Percentiles rank a stretch among this genome's conserved stretches.
These are phyloP conservation scores for Daboia siamensis DNA, from an alignment of 2,113 vertebrate genomes.

Conservation along the genomic window DNA sequence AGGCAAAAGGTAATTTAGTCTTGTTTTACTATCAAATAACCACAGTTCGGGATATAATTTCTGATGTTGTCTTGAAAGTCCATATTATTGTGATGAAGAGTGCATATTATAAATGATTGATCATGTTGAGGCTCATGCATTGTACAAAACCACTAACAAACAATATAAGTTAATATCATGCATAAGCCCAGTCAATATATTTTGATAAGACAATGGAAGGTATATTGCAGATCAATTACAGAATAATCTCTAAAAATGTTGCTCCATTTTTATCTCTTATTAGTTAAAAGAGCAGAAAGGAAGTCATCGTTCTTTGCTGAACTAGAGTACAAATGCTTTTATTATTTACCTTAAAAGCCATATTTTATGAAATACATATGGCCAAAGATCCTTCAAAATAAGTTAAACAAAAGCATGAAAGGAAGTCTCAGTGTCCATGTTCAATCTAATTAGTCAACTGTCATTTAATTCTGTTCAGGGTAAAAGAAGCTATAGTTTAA, in stretches of 20 bases:
- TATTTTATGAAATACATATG: neutral
- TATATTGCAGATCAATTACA: neutral
- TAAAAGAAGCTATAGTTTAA: neutral
- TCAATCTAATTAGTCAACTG: neutral
- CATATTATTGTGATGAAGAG: neutral
- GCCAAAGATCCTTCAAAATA: neutral
- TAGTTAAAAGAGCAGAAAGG: neutral
- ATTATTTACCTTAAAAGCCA: neutral
- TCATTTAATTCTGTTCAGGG: neutral
- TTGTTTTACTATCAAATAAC: neutral
- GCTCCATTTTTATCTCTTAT: neutral
- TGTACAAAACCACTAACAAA: neutral
- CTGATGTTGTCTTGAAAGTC: constrained; percentile 1
- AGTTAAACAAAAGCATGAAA: neutral
- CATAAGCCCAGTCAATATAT: neutral
- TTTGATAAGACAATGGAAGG: neutral
- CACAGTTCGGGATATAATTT: neutral
- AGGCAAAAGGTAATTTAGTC: neutral
- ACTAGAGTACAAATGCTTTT: neutral
- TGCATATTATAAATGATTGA: neutral
- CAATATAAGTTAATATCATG: neutral
- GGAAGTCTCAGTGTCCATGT: neutral
- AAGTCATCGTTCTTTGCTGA: neutral
- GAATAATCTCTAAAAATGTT: neutral
- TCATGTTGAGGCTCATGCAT: neutral